phyloP scores from a whole-genome alignment of 2,113 vertebrate genomes.

The Coregonus clupeaformis region DNA sequence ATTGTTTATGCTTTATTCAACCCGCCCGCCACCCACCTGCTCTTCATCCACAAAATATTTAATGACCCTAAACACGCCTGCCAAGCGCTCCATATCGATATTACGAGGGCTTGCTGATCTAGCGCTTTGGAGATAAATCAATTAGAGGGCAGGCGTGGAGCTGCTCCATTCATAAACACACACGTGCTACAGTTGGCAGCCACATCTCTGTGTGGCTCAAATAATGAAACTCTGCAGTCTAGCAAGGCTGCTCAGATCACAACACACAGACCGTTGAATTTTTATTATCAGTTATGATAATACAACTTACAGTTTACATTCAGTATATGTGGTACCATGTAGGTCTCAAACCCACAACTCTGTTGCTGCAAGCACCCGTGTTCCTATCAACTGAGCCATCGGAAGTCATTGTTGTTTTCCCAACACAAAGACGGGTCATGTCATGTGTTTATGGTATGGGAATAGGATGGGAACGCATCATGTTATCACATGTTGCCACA shows the following conservation, averaged over 20 bases:
- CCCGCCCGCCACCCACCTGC: too few species aligned
- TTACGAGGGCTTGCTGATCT: slow-evolving; percentile 53
- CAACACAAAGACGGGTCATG: slow-evolving; percentile 16
- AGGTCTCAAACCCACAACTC: too few species aligned
- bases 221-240: neutral
- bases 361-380: too few species aligned
- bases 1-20: neutral
- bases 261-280: neutral
- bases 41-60: too few species aligned
- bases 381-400: neutral
- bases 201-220: neutral
- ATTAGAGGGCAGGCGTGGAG: slow-evolving; percentile 40
- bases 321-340: too few species aligned
- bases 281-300: neutral
- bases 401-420: neutral
- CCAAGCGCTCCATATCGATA: slow-evolving; percentile 62
- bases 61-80: neutral
- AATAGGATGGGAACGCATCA: slow-evolving; percentile 28
- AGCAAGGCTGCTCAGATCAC: neutral
- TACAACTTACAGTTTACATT: too few species aligned
- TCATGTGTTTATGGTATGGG: slow-evolving; percentile 33
- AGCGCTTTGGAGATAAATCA: slow-evolving; percentile 44
- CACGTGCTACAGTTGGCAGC: neutral
- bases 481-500: slow-evolving; percentile 55
- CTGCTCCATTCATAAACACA: slow-evolving; percentile 36